These are phyloP conservation scores for Strigamia maritima DNA, from an alignment of 2,888 invertebrate genomes.

Conservation along the genomic window DNA sequence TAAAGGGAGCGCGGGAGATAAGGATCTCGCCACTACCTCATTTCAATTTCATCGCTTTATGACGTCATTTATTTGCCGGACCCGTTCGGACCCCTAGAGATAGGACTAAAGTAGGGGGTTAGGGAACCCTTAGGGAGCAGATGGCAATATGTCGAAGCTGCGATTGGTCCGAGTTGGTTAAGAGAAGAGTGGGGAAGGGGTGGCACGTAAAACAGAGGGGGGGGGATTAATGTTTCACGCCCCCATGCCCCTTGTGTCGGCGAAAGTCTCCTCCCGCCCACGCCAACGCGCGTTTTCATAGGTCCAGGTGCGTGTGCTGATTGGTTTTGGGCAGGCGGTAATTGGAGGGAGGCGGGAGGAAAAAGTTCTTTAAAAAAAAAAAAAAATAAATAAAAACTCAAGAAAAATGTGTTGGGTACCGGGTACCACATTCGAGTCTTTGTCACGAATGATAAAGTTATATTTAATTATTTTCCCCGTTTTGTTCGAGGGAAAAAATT, in stretches of 20 bases:
- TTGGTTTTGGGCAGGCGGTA: conserved; percentile 26
- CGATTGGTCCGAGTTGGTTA: conserved; percentile 1
- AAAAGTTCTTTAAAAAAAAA: too few relatives aligned
- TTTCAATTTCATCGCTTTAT: conserved; percentile 32
- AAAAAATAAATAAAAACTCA: too few relatives aligned
- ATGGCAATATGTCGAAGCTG: neutral
- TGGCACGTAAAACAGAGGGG: neutral
- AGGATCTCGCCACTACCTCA: conserved; percentile 15
- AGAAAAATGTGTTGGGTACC: too few relatives aligned
- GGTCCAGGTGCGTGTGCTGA: conserved; percentile 22
- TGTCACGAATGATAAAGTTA: neutral
- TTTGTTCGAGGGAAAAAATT: neutral
- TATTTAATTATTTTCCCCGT: neutral
- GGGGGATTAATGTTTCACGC: conserved; percentile 32
- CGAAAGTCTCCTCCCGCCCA: conserved; percentile 13
- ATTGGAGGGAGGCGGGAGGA: conserved; percentile 28
- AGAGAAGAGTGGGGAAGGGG: neutral
- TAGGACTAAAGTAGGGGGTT: neutral
- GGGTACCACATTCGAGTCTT: too few relatives aligned
- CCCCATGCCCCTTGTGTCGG: conserved; percentile 25
- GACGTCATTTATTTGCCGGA: conserved; percentile 30
- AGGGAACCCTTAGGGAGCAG: neutral
- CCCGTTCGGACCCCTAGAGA: conserved; percentile 27
- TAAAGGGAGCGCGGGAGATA: neutral
- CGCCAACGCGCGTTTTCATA: conserved; percentile 17